Evolutionary conservation across 2,797 vertebrate species (phyloP).

Genomic region (Masticophis lateralis): DNA sequence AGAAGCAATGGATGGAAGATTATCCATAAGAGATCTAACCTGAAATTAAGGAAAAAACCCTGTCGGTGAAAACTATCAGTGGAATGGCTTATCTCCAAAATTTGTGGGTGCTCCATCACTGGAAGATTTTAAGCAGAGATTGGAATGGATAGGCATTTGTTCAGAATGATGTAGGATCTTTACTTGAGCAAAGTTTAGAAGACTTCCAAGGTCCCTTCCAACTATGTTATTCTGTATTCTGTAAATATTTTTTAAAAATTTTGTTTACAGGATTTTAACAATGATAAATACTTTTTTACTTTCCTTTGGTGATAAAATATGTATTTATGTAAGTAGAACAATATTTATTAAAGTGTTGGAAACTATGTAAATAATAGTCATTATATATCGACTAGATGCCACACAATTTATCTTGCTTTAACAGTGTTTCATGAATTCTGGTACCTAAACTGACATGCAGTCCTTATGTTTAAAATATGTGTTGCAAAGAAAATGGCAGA

Average conservation of each 20-base stretch:
- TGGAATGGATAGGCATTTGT: background rate
- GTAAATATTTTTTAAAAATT: constrained; percentile 31
- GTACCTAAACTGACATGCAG: background rate
- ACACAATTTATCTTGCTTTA: constrained; percentile 28
- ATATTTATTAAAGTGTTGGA: constrained; percentile 27
- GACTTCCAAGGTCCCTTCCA: background rate
- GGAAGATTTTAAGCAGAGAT: background rate
- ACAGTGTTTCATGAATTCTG: constrained; percentile 19
- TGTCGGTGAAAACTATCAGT: background rate
- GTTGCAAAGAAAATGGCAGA: background rate
- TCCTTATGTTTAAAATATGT: background rate
- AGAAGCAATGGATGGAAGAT: background rate
- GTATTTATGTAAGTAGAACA: constrained; percentile 36
- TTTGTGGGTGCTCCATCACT: background rate
- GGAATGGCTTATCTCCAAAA: background rate
- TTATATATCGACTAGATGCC: constrained; percentile 36
- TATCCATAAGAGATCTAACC: background rate
- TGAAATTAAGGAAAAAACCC: background rate
- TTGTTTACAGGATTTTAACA: constrained; percentile 41
- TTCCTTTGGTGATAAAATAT: background rate
- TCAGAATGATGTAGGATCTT: background rate
- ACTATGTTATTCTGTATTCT: background rate
- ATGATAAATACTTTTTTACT: constrained; percentile 29
- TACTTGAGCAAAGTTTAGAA: background rate
- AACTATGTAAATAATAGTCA: constrained; percentile 44